These are phyloP conservation scores for Takifugu rubripes DNA, from an alignment of 2,797 vertebrate species.

Conservation along the genomic window DNA sequence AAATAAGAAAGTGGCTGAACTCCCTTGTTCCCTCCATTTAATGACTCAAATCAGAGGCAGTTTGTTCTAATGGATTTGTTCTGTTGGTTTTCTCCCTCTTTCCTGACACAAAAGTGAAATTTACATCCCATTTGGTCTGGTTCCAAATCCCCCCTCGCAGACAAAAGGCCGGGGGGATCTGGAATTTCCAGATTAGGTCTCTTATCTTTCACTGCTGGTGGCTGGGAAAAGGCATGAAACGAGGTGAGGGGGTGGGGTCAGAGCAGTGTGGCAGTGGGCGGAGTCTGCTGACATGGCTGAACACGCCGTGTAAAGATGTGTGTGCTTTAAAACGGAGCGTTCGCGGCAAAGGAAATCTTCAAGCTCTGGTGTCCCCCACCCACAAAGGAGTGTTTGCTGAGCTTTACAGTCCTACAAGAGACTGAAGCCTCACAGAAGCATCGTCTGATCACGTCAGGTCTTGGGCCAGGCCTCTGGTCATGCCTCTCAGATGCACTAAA, in stretches of 20 bases:
- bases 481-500: no score
- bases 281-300: constrained; percentile 31
- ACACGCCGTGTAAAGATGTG: constrained; percentile 1
- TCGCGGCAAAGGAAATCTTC: constrained; percentile 8
- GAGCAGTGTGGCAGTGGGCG: neutral
- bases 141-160: constrained; percentile 34
- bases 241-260: neutral
- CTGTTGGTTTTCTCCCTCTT: neutral
- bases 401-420: no score
- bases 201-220: constrained; percentile 28
- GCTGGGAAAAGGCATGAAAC: constrained; percentile 20
- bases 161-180: constrained; percentile 49
- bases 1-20: constrained; percentile 29
- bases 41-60: constrained; percentile 38
- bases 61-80: constrained; percentile 39
- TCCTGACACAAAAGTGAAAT: constrained; percentile 20
- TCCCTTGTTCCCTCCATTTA: constrained; percentile 1
- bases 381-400: no score
- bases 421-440: no score
- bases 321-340: neutral
- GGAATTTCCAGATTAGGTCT: constrained; percentile 54
- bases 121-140: constrained; percentile 39
- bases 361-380: neutral
- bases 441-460: no score
- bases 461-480: no score